Evolutionary conservation across 1,140 invertebrate genomes (phyloP), one percentile per base, ranked within the genome.

Genomic region (Physella acuta): DNA sequence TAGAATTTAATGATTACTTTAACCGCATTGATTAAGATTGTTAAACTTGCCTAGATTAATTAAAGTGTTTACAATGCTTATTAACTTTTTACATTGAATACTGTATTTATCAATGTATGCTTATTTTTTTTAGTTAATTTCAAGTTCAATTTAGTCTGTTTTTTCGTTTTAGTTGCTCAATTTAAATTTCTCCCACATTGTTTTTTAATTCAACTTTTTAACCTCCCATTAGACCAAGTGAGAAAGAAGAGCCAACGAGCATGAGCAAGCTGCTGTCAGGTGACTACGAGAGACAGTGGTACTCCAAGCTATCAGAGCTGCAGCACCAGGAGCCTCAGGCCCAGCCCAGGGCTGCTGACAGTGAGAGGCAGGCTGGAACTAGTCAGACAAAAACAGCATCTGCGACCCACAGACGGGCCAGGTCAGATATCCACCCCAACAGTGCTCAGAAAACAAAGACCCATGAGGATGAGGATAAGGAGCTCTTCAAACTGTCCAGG

Each of bases 261-360:
- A 82, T 82, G 78, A 59, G 53, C 39, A 81, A 81, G 49, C 63
- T 82, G 2, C 39, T 82, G 49, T 73, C 76, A 11, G 77, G 76
- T 60, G 75, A 72, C n/a, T 82, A 82, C 72, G 78, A 81, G 20
- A 61, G 58, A 52, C 75, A 80, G 64, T 82, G 81, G 81, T 77
- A 82, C 20, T 73, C 77, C 11, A 58, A 78, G 14, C 53, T 76
- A 30, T 71, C 70, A 11, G 67, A 63, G 28, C 24, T 30, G 58
- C 26, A 55, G 31, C 2, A 55, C 5, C 2, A 55, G 14, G 34
- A 66, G 31, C 53, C n/a, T n/a, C n/a, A n/a, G n/a, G n/a, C n/a
- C n/a, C n/a, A n/a, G n/a, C n/a, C n/a, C n/a, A n/a, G n/a, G n/a
- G n/a, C n/a, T n/a, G n/a, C n/a, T n/a, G n/a, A n/a, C n/a, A n/a